Conservation (phyloP, 1,140 invertebrate genomes). For the Aphelinus certus region DNA sequence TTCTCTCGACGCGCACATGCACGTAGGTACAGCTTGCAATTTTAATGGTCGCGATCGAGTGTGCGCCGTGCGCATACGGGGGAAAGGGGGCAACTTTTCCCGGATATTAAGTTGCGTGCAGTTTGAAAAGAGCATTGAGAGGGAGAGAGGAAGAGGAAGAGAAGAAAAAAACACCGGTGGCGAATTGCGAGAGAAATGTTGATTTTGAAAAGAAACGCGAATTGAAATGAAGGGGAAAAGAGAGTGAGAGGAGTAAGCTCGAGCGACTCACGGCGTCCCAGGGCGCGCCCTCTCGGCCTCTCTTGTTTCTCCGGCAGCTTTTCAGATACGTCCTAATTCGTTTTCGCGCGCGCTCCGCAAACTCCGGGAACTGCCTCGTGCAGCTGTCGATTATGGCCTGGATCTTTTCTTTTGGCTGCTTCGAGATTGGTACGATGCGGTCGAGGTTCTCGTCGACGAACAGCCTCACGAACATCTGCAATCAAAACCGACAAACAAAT, state of each 20-base stretch:
- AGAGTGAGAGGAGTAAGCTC: slow-evolving; percentile 11
- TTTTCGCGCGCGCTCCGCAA: slow-evolving; percentile 92
- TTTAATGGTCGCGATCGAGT: no score
- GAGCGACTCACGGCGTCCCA: slow-evolving; percentile 74
- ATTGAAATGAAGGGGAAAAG: slow-evolving; percentile 25
- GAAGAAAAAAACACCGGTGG: not conserved
- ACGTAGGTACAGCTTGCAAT: no score
- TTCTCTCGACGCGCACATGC: no score
- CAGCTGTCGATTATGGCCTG: slow-evolving; percentile 98
- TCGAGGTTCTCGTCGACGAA: slow-evolving; percentile 98
- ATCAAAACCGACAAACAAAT: no score
- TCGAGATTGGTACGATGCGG: slow-evolving; percentile 95
- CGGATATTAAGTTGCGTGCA: no score
- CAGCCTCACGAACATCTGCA: slow-evolving; percentile 95
- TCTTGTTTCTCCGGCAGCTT: slow-evolving; percentile 92
- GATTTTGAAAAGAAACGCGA: not conserved
- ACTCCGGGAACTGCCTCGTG: slow-evolving; percentile 95
- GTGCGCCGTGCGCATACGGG: no score
- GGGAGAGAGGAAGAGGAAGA: slow-evolving; percentile 15
- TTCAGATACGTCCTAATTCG: slow-evolving; percentile 95
- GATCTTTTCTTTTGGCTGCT: slow-evolving; percentile 97
- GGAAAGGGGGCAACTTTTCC: no score
- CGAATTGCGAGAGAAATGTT: not conserved
- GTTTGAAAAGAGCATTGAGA: not conserved
- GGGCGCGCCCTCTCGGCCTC: slow-evolving; percentile 80